A percentile compares a stretch with the other conserved stretches of the same genome.
phyloP scores from a whole-genome alignment of 1,140 invertebrate species.

The Caerostris darwini region DNA sequence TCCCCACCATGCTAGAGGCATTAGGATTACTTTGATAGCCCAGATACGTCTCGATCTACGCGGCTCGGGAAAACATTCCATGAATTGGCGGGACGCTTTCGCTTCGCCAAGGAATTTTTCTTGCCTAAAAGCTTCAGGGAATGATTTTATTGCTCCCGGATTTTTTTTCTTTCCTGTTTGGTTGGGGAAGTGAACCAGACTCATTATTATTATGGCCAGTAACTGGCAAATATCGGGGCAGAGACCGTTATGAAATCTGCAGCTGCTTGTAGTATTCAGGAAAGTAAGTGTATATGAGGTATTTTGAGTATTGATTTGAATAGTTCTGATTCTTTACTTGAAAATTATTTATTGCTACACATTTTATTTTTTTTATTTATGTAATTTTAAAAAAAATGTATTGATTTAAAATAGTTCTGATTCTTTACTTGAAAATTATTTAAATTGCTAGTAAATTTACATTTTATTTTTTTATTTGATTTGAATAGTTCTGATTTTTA shows the following conservation, averaged over 20 bases:
- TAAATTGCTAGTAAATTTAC: no score
- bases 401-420: no score
- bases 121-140: slow-evolving; percentile 24
- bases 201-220: neutral
- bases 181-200: neutral
- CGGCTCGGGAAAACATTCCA: slow-evolving; percentile 2
- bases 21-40: slow-evolving; percentile 36
- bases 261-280: no score
- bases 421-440: no score
- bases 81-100: slow-evolving; percentile 29
- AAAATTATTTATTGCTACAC: no score
- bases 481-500: no score
- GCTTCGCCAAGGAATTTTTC: slow-evolving; percentile 18
- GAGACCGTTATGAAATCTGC: neutral
- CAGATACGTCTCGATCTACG: slow-evolving; percentile 40
- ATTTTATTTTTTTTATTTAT: no score
- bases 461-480: no score
- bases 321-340: no score
- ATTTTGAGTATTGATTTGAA: no score
- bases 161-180: slow-evolving; percentile 2
- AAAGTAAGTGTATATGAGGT: no score
- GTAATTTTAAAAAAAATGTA: no score
- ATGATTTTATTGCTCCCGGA: slow-evolving; percentile 45
- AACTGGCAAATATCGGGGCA: neutral
- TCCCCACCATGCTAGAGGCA: slow-evolving; percentile 8